phyloP scores from a whole-genome alignment of 2,113 vertebrate species.

The Scalopus aquaticus region DNA sequence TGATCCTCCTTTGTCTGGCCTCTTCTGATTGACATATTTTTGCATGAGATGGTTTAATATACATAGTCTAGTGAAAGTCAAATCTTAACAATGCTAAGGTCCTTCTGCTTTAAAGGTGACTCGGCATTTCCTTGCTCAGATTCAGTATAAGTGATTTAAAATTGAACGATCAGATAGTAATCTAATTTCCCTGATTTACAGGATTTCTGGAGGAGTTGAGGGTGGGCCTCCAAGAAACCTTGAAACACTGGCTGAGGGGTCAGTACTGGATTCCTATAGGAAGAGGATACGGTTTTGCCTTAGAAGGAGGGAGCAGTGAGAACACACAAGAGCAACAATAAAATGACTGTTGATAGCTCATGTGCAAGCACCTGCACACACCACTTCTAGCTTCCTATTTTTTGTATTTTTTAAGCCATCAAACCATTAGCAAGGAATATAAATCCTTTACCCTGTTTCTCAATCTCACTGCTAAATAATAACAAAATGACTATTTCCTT shows the following conservation, averaged over 20 bases:
- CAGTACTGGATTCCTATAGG: conserved; percentile 39
- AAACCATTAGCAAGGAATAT: not conserved
- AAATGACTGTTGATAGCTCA: conserved; percentile 68
- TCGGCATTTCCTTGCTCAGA: not conserved
- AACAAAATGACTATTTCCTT: conserved; percentile 50
- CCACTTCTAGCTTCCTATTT: conserved; percentile 57
- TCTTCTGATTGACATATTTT: not conserved
- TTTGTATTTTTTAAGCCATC: conserved; percentile 29
- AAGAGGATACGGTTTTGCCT: conserved; percentile 61
- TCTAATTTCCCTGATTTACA: conserved; percentile 3
- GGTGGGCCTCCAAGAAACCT: not conserved
- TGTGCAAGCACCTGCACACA: conserved; percentile 44
- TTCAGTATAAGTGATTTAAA: not conserved
- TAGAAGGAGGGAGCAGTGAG: not conserved
- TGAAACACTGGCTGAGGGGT: not conserved
- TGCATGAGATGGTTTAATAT: not conserved
- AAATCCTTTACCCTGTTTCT: conserved; percentile 19
- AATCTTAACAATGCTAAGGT: not conserved
- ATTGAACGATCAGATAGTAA: not conserved
- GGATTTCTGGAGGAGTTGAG: not conserved
- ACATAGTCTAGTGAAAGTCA: not conserved
- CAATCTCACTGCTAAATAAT: conserved; percentile 5
- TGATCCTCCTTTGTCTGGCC: not conserved
- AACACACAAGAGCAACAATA: conserved; percentile 59
- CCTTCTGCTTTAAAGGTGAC: not conserved